Evolutionary conservation across 1,140 invertebrate genomes (phyloP).

Genomic region (Drosophila sechellia): DNA sequence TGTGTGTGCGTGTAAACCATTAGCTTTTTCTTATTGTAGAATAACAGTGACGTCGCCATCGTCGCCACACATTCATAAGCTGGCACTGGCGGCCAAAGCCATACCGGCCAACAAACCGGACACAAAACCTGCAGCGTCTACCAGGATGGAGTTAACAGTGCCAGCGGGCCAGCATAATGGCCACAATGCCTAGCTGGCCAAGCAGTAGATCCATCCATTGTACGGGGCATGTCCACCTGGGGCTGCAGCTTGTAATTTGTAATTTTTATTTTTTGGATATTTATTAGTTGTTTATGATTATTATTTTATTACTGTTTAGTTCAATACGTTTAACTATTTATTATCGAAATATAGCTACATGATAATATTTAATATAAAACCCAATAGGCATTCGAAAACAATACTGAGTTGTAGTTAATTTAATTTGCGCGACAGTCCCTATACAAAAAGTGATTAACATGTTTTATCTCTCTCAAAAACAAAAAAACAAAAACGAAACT

Average conservation of each 20-base stretch:
- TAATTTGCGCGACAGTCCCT: constrained; percentile 80
- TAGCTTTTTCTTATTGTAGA: constrained; percentile 84
- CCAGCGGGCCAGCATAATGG: constrained; percentile 35
- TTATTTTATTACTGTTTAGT: constrained; percentile 80
- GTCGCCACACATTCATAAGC: constrained; percentile 81
- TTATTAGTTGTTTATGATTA: constrained; percentile 76
- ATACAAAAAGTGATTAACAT: constrained; percentile 72
- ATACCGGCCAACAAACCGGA: constrained; percentile 72
- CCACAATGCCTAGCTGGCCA: constrained; percentile 4
- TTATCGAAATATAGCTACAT: constrained; percentile 78
- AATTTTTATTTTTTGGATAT: constrained; percentile 61
- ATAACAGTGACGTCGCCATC: constrained; percentile 83
- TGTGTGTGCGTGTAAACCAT: constrained; percentile 77
- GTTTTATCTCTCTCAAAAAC: constrained; percentile 56
- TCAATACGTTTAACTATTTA: constrained; percentile 82
- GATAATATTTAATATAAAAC: constrained; percentile 50
- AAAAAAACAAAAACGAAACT: constrained; percentile 15
- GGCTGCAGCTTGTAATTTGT: constrained; percentile 52
- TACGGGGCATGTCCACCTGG: constrained; percentile 12
- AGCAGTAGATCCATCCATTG: constrained; percentile 26
- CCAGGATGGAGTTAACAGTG: constrained; percentile 26
- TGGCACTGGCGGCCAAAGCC: constrained; percentile 77
- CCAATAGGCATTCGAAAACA: constrained; percentile 28
- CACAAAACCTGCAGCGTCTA: constrained; percentile 44
- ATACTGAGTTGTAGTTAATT: constrained; percentile 69